A percentile compares a stretch with the other conserved stretches of the same genome.
Conservation (phyloP, 2,888 invertebrate genomes). For the Nebria brevicollis region DNA sequence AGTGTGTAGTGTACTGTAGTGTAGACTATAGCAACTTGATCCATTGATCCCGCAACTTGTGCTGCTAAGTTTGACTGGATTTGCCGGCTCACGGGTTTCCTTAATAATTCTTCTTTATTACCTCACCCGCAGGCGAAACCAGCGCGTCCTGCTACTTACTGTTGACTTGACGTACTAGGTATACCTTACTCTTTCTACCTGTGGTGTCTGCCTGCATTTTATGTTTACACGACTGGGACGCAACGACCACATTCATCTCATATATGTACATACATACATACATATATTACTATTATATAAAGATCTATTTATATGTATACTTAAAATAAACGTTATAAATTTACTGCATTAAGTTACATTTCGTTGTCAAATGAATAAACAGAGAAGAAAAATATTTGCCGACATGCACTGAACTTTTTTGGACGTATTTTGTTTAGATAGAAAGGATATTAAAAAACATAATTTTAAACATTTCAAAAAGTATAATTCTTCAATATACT, state of each 20-base stretch:
- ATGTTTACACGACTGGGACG: neutral
- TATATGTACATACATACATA: slow-evolving; percentile 12
- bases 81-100: slow-evolving; percentile 63
- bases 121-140: slow-evolving; percentile 55
- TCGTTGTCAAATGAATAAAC: too few relatives aligned
- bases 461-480: too few relatives aligned
- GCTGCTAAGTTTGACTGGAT: slow-evolving; percentile 64
- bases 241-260: neutral
- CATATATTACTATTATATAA: neutral
- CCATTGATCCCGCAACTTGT: slow-evolving; percentile 64
- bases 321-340: too few relatives aligned
- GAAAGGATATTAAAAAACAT: too few relatives aligned
- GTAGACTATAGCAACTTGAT: slow-evolving; percentile 53
- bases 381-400: too few relatives aligned
- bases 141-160: slow-evolving; percentile 29
- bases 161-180: neutral
- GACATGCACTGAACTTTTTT: too few relatives aligned
- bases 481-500: too few relatives aligned
- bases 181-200: neutral
- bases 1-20: slow-evolving; percentile 14
- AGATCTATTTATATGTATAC: neutral
- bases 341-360: too few relatives aligned
- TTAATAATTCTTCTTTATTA: slow-evolving; percentile 65
- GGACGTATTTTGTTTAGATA: too few relatives aligned
- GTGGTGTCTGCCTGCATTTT: neutral